These are phyloP conservation scores for Camelus bactrianus DNA, from an alignment of 2,113 vertebrate species.

Conservation along the genomic window DNA sequence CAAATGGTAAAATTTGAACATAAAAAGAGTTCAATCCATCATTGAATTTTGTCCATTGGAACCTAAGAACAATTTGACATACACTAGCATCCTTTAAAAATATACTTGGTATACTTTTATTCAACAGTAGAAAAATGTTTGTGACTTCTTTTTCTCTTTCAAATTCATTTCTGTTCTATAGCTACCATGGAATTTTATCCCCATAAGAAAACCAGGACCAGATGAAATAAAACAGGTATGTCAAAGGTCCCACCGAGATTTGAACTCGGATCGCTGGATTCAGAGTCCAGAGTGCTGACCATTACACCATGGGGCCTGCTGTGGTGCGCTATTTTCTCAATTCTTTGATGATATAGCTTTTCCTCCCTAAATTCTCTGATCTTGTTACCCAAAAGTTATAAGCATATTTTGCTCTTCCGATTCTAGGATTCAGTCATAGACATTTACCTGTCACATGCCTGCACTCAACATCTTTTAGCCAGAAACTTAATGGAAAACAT, in stretches of 20 bases:
- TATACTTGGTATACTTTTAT: background rate
- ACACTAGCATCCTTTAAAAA: background rate
- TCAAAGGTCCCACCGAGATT: rapidly evolving
- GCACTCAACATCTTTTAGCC: background rate
- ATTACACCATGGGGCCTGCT: background rate
- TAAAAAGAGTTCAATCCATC: background rate
- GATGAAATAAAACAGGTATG: rapidly evolving
- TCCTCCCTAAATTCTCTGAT: rapidly evolving
- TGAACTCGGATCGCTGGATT: background rate
- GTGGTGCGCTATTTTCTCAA: rapidly evolving
- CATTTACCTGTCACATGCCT: background rate
- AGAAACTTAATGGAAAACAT: background rate
- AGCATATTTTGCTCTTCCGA: no score
- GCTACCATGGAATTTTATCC: background rate
- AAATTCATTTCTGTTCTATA: background rate
- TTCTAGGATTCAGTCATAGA: background rate
- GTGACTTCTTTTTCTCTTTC: background rate
- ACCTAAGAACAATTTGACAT: background rate
- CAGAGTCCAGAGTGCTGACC: background rate
- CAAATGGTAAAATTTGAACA: slow-evolving; percentile 19
- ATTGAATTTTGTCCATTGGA: slow-evolving; percentile 28
- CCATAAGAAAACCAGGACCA: background rate
- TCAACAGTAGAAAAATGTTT: background rate
- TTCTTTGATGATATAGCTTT: background rate
- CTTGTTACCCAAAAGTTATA: background rate